phyloP scores from a whole-genome alignment of 2,888 invertebrate genomes.

The Eulithis prunata region DNA sequence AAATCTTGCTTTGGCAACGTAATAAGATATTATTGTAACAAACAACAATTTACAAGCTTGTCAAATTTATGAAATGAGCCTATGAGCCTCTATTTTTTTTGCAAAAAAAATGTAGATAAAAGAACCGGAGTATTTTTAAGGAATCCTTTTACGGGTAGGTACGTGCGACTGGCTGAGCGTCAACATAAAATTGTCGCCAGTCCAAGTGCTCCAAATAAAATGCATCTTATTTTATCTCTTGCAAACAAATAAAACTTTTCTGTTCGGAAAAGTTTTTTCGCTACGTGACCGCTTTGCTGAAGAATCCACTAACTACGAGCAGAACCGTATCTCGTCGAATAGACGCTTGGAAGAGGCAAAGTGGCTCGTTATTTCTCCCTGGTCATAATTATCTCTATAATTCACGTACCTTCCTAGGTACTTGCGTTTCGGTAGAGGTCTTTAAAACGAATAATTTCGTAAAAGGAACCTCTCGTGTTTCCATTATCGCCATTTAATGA shows the following conservation, averaged over 20 bases:
- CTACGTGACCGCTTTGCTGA: conserved; percentile 6
- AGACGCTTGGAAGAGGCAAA: conserved; percentile 26
- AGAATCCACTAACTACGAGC: conserved; percentile 1
- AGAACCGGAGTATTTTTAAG: background rate
- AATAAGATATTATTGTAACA: too few species aligned
- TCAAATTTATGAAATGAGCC: too few species aligned
- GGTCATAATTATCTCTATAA: conserved; percentile 41
- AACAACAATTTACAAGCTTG: too few species aligned
- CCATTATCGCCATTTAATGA: conserved; percentile 59
- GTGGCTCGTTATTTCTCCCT: conserved; percentile 33
- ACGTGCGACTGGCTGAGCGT: conserved; percentile 30
- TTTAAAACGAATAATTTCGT: conserved; percentile 49
- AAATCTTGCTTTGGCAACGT: too few species aligned
- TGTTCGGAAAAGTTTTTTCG: conserved; percentile 38
- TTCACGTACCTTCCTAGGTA: conserved; percentile 32
- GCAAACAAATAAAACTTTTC: conserved; percentile 48
- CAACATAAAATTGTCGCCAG: conserved; percentile 47
- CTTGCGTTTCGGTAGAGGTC: conserved; percentile 33
- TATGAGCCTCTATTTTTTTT: background rate
- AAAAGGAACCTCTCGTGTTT: conserved; percentile 49
- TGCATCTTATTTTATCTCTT: conserved; percentile 55
- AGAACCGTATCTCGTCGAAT: conserved; percentile 2
- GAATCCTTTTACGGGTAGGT: background rate
- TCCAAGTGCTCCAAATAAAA: conserved; percentile 50
- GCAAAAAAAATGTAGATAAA: background rate